Evolutionary conservation across 2,888 invertebrate genomes (phyloP), one percentile per base, ranked within the genome.

Genomic region (Sinotaia quadrata): DNA sequence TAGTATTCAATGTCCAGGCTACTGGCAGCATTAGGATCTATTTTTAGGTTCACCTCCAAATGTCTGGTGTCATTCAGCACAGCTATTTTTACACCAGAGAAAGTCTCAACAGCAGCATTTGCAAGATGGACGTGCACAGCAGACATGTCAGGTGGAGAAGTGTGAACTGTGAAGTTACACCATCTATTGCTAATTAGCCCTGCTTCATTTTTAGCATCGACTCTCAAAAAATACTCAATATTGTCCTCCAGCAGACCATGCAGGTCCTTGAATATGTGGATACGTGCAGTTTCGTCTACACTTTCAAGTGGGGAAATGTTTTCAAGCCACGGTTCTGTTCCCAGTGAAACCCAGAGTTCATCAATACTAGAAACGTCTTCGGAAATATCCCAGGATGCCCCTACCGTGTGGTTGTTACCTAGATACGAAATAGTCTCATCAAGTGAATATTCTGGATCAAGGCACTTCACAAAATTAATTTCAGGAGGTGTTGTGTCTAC

Each of bases 401-500:
- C 78, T 4, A 81, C 72, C 27, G 71, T 68, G 21, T 77, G 74
- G 58, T 72, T 77, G n/a, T 77, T 75, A 4, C 81, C 81, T 21
- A 76, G 67, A 34, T 70, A 74, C 1, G 56, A 18, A 8, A 76
- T 68, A 0, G 77, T 77, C 63, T 77, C 77, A 57, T 80, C 78
- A 34, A 67, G 62, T n/a, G 74, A 75, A 47, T 77, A 71, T 0
- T 71, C 63, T 7, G 81, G 81, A 57, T 80, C 78, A 10, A 76
- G 54, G 60, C 81, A 81, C 56, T 70, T 69, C 21, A 81, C 73
- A 49, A 74, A 78, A 2, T 72, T 69, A 47, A 75, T 68, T 5
- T 29, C 29, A 8, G 81, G 79, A 12, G 80, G 78, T 5, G 80
- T 75, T 0, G 69, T 65, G 63, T 81, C 81, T 5, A 80, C 63